Base-by-base conservation (phyloP, 2,888 invertebrate species). In the Meganola albula region DNA sequence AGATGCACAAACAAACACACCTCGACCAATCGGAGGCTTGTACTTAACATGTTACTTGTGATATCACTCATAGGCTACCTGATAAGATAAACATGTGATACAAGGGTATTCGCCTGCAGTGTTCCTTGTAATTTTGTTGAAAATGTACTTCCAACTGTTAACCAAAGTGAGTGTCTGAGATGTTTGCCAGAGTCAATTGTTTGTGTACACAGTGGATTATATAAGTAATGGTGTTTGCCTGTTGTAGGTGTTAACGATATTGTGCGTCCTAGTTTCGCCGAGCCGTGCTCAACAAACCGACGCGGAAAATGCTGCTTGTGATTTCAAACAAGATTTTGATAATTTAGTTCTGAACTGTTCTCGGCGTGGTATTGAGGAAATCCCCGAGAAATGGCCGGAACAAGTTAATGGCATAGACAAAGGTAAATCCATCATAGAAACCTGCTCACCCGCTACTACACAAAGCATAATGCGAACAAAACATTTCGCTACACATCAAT, bases 211-310 rank as follows among this genome's bases (percentile, higher is more conserved):
- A 37, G 42, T 31, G 43, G 35, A 45, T 67, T 66, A 65, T 56
- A 64, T 69, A 68, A 64, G 62, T 66, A 62, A 70, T 63, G 58
- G 64, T 64, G 69, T 67, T 69, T 71, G 66, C 80, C 76, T 80
- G 78, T 84, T 80, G 58, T 80, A 85, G 84, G 82, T 78, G 67
- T 71, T 79, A 74, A 72, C 77, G 67, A 63, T 76, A 68, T 55
- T 82, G 56, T 71, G 73, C 67, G 74, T 64, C 56, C 64, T 82
- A 69, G 66, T 75, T 62, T 61, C 61, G 49, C 48, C 60, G 61
- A 56, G 64, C 58, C 55, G 46, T 48, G 71, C 66, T 40, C 51
- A 50, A 43, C 58, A 62, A 51, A 58, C 45, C 43, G 60, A 49
- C 29, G 57, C 45, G 28, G 60, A 54, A 40, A 63, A 53, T 31